Evolutionary conservation across 2,113 vertebrate species (phyloP).

Genomic region (Antechinus stuartii): DNA sequence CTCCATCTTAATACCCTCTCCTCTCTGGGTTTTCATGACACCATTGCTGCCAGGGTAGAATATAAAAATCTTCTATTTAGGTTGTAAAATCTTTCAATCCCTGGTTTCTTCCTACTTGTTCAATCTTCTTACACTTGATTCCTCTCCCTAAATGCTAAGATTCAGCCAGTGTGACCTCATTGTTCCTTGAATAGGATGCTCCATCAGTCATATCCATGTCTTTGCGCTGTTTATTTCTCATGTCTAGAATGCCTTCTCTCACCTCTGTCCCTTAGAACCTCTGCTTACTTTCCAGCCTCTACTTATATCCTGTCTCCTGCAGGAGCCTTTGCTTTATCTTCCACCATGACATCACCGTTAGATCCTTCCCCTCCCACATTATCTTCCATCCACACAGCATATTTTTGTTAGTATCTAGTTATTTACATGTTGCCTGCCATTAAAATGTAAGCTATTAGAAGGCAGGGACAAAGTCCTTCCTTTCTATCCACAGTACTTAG

Average conservation of each 20-base stretch:
- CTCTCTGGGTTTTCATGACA: not conserved
- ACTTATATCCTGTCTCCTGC: not conserved
- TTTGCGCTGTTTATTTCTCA: not conserved
- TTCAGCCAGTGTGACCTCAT: not conserved
- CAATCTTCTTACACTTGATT: not conserved
- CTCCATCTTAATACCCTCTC: not conserved
- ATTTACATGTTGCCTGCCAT: not conserved
- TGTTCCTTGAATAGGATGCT: not conserved
- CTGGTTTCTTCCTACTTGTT: not conserved
- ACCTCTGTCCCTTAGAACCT: not conserved
- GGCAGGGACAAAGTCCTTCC: not conserved
- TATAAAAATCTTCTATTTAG: not conserved
- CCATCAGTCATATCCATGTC: not conserved
- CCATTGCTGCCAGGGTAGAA: not conserved
- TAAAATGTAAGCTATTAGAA: not conserved
- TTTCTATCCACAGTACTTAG: not conserved
- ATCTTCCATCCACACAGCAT: not conserved
- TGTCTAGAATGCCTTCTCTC: not conserved
- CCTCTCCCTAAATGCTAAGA: not conserved
- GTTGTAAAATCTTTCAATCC: not conserved
- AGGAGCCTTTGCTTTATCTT: not conserved
- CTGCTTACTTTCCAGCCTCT: not conserved
- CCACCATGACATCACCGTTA: not conserved
- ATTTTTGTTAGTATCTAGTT: not conserved
- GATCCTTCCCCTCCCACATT: not conserved